Base-by-base conservation (phyloP, 2,113 vertebrate species). In the Cyphomyrus plagiostoma region DNA sequence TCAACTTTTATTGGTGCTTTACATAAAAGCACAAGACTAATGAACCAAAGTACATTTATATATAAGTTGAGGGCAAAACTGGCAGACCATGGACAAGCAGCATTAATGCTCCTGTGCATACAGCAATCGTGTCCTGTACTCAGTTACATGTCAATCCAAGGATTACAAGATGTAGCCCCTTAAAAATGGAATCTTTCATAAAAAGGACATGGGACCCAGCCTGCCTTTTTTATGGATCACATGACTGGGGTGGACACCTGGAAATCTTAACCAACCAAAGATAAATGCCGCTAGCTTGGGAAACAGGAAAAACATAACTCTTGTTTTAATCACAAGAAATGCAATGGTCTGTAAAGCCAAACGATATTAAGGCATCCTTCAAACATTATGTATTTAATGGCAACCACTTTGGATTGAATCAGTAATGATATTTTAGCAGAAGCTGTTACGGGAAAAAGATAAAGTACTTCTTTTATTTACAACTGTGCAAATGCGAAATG, bases 151-250 rank as follows among this genome's bases (percentile, higher is more conserved):
- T 83, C 26, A 87, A 39, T 48, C n/a, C 49, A 35, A 80, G 66
- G 88, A 89, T 35, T 89, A 82, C 88, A 50, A 70, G 8, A 39
- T 23, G 70, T 56, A 82, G 88, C 50, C 50, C 45, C 45, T 89
- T 53, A 80, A 48, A 89, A 53, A 23, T 48, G 15, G 26, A 56
- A 82, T 53, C 17, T 35, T 26, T 62, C 62, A n/a, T 89, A 56
- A 89, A 82, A 74, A 48, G 66, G 85, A 87, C 9, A 21, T 52
- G 84, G 84, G 49, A 77, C n/a, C 3, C 39, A 49, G 1, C 1
- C 48, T 88, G 45, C 56, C 15, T 62, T 39, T 48, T 7, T 70
- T 74, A 62, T 49, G 83, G 83, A 86, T 86, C 58, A 49, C 46
- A 74, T 89, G 88, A 53, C n/a, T 10, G 13, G 88, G n/a, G n/a